A percentile compares a stretch with the other conserved stretches of the same genome.
Evolutionary conservation across 1,140 invertebrate genomes (phyloP).

Genomic region (Cydia amplana): DNA sequence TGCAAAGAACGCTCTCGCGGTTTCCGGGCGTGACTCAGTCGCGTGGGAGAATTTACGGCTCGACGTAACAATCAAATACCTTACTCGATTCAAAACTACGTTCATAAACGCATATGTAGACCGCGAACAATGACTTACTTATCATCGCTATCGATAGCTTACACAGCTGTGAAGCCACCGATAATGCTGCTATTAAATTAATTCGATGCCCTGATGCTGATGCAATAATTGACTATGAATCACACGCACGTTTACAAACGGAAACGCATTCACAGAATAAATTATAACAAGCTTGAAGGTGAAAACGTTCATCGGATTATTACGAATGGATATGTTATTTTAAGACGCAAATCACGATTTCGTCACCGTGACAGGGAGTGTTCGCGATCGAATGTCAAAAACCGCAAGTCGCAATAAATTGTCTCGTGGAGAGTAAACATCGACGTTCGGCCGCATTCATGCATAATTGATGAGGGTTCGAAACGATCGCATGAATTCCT

Average conservation of each 20-base stretch:
- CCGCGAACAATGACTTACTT: conserved; percentile 49
- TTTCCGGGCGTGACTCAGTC: conserved; percentile 41
- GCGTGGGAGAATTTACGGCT: conserved; percentile 42
- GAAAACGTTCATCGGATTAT: background rate
- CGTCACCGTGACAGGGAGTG: conserved; percentile 45
- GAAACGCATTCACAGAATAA: conserved; percentile 26
- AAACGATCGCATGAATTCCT: conserved; percentile 70
- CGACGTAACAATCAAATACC: conserved; percentile 29
- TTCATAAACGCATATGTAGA: conserved; percentile 29
- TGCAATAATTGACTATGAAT: conserved; percentile 60
- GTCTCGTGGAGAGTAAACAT: conserved; percentile 77
- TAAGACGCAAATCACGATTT: conserved; percentile 48
- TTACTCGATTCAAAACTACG: conserved; percentile 20
- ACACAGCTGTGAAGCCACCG: conserved; percentile 60
- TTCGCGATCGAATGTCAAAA: conserved; percentile 72
- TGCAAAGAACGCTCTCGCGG: conserved; percentile 33
- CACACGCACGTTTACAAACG: conserved; percentile 51
- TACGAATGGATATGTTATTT: background rate
- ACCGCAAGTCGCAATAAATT: conserved; percentile 77
- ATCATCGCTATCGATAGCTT: conserved; percentile 59
- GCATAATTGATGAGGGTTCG: conserved; percentile 77
- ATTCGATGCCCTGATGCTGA: conserved; percentile 57
- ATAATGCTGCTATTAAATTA: conserved; percentile 60
- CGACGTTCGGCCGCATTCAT: conserved; percentile 74
- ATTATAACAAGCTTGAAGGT: conserved; percentile 25